phyloP scores from a whole-genome alignment of 2,888 invertebrate genomes.

The Parelbella ahira region DNA sequence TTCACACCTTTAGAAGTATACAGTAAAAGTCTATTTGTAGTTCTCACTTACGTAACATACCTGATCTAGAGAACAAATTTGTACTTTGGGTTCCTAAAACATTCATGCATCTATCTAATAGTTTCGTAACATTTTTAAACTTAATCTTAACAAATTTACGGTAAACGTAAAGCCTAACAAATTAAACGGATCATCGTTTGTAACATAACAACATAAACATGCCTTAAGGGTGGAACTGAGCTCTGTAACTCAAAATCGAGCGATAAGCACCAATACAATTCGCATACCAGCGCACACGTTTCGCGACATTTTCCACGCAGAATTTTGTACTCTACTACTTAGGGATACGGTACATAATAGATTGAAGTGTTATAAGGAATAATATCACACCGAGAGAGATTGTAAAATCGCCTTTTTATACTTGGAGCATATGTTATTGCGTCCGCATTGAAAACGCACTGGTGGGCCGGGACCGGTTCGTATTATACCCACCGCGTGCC shows the following conservation, averaged over 20 bases:
- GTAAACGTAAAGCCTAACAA: no score
- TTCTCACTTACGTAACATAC: no score
- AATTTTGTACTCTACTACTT: conserved; percentile 3
- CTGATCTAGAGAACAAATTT: no score
- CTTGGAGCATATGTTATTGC: conserved; percentile 61
- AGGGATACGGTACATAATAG: conserved; percentile 7
- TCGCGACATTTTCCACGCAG: neutral
- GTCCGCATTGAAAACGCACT: conserved; percentile 56
- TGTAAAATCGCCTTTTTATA: conserved; percentile 42
- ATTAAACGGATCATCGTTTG: no score
- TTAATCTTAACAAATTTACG: no score
- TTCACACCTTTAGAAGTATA: no score
- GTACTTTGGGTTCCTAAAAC: no score
- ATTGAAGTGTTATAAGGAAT: conserved; percentile 7
- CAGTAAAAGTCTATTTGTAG: no score
- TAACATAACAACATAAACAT: conserved; percentile 8
- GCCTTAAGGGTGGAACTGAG: conserved; percentile 12
- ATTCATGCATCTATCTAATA: no score
- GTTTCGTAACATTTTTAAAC: no score
- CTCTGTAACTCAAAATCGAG: conserved; percentile 30
- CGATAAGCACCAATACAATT: conserved; percentile 30
- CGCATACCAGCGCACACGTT: conserved; percentile 7
- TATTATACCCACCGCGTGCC: conserved; percentile 57
- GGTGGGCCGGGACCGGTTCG: conserved; percentile 65
- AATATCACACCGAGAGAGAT: conserved; percentile 33